Conservation (phyloP, 2,113 vertebrate species). For the Abramis brama region DNA sequence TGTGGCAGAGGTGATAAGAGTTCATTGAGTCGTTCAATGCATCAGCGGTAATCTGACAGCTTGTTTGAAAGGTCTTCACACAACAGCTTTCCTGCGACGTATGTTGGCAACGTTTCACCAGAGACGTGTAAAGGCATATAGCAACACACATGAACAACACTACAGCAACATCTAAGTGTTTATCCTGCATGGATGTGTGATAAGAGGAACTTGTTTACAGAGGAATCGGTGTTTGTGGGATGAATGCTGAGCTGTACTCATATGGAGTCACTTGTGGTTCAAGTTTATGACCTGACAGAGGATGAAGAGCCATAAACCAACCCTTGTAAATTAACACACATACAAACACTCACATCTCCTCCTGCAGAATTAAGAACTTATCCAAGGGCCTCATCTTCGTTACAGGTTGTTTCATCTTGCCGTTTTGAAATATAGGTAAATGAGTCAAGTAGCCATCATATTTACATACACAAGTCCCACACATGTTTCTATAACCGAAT, state of each 20-base stretch:
- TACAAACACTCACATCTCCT: neutral
- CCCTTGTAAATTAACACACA: conserved; percentile 9
- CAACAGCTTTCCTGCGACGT: conserved; percentile 14
- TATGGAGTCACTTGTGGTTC: conserved; percentile 65
- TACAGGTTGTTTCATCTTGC: neutral
- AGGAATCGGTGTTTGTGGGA: conserved; percentile 43
- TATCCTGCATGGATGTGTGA: conserved; percentile 19
- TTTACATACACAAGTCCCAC: no score
- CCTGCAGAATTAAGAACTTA: neutral
- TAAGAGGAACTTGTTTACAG: conserved; percentile 40
- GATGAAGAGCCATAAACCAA: conserved; percentile 66
- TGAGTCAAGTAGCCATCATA: neutral
- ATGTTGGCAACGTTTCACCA: neutral
- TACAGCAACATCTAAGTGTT: conserved; percentile 3
- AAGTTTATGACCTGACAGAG: conserved; percentile 69
- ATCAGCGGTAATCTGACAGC: conserved; percentile 1
- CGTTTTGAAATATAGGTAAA: neutral
- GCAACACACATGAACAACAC: neutral
- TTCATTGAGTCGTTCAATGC: conserved; percentile 14
- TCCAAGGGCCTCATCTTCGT: neutral
- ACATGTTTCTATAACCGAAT: no score
- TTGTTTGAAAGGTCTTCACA: conserved; percentile 31
- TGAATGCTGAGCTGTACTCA: conserved; percentile 59
- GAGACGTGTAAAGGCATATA: neutral
- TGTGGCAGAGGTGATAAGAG: conserved; percentile 29